A percentile compares a stretch with the other conserved stretches of the same genome.
phyloP scores from a whole-genome alignment of 2,888 invertebrate genomes.

The Zygothrica quintamaculata region DNA sequence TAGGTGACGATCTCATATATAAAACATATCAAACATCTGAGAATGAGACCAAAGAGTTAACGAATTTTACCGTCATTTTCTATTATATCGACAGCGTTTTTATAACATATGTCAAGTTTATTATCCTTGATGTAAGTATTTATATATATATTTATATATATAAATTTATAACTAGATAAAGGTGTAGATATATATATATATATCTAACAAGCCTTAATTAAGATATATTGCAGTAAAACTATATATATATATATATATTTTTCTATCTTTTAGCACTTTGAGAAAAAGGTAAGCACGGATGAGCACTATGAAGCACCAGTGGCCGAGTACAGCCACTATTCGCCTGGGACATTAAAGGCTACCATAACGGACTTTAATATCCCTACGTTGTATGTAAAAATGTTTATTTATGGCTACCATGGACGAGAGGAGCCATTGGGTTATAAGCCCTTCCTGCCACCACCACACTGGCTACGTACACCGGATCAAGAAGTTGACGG shows the following conservation, averaged over 20 bases:
- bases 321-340: constrained; percentile 77
- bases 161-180: too few species aligned
- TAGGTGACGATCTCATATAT: constrained; percentile 76
- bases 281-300: constrained; percentile 36
- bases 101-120: constrained; percentile 79
- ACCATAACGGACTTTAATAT: constrained; percentile 72
- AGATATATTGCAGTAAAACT: too few species aligned
- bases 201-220: too few species aligned
- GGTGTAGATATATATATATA: too few species aligned
- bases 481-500: not conserved
- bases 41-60: constrained; percentile 28
- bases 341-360: constrained; percentile 78
- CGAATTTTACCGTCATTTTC: constrained; percentile 74
- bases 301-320: constrained; percentile 58
- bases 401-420: constrained; percentile 80
- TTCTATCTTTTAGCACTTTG: constrained; percentile 65
- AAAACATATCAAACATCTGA: constrained; percentile 72
- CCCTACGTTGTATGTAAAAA: constrained; percentile 74
- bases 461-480: constrained; percentile 34
- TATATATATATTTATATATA: too few species aligned
- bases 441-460: constrained; percentile 67
- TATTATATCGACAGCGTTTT: constrained; percentile 79
- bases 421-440: constrained; percentile 55
- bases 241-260: not conserved
- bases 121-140: constrained; percentile 77